Conservation (phyloP, 2,113 vertebrate genomes). For the Nerophis ophidion region DNA sequence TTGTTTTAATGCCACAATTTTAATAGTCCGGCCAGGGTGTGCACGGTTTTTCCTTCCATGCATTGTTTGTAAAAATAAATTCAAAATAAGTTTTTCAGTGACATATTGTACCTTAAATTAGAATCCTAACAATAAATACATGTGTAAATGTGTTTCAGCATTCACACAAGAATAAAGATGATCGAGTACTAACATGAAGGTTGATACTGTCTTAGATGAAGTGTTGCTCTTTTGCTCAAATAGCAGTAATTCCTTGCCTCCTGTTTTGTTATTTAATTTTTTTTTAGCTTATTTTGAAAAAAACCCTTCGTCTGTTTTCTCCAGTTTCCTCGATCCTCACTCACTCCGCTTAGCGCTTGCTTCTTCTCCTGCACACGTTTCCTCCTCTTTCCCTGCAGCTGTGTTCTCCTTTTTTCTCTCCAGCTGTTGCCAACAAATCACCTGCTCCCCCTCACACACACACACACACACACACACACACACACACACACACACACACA, state of each 20-base stretch:
- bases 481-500: constrained; percentile 17
- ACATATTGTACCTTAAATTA: no score
- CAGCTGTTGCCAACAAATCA: constrained; percentile 58
- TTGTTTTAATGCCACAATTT: no score
- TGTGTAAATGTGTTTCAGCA: no score
- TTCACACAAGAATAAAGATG: no score
- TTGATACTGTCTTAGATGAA: neutral
- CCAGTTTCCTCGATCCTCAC: neutral
- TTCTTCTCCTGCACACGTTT: neutral
- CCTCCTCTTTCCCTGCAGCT: constrained; percentile 39
- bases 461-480: constrained; percentile 18
- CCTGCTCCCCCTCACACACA: constrained; percentile 36
- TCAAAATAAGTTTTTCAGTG: no score
- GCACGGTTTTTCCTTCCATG: no score
- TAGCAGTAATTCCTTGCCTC: neutral
- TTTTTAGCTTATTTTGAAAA: no score
- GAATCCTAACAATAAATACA: no score
- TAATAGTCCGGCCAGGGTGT: no score
- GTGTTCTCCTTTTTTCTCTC: constrained; percentile 44
- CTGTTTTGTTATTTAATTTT: neutral
- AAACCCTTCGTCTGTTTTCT: neutral
- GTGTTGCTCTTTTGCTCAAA: no score
- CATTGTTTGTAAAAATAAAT: no score
- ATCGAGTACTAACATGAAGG: neutral
- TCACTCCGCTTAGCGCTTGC: neutral